Conservation (phyloP, 1,140 invertebrate species). For the Drosophila kepulauana region DNA sequence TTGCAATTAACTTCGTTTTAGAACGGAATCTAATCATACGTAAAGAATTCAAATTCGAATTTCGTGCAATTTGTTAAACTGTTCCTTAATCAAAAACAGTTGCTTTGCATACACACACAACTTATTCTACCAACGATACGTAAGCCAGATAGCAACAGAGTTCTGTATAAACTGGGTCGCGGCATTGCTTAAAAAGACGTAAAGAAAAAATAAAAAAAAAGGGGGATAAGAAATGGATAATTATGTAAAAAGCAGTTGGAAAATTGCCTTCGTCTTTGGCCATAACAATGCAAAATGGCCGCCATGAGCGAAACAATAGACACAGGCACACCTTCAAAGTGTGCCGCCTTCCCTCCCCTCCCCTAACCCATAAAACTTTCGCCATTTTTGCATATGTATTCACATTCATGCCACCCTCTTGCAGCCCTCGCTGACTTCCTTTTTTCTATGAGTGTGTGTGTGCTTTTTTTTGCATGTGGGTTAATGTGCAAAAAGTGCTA, state of each 20-base stretch:
- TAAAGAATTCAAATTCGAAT: too few relatives aligned
- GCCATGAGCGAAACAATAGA: constrained; percentile 61
- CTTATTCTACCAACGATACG: neutral
- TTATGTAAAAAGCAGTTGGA: constrained; percentile 74
- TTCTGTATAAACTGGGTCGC: constrained; percentile 61
- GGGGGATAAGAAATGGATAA: constrained; percentile 56
- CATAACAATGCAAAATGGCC: constrained; percentile 58
- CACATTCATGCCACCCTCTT: neutral
- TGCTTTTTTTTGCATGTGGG: constrained; percentile 55
- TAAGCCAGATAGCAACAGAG: neutral
- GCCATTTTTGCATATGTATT: neutral
- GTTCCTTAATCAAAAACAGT: neutral
- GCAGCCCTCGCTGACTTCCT: neutral
- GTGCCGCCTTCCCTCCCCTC: constrained; percentile 5
- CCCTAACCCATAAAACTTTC: neutral
- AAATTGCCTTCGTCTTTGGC: constrained; percentile 59
- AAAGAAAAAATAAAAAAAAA: neutral
- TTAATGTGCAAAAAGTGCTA: constrained; percentile 81
- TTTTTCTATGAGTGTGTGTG: constrained; percentile 11
- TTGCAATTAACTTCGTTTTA: neutral
- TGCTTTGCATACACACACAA: neutral
- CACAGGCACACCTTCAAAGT: constrained; percentile 33
- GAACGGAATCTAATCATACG: too few relatives aligned
- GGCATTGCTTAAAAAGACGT: constrained; percentile 19
- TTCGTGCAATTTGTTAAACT: too few relatives aligned